Evolutionary conservation across 2,113 vertebrate species (phyloP), one percentile per base, ranked within the genome.

Genomic region (Triplophysa siluroides): DNA sequence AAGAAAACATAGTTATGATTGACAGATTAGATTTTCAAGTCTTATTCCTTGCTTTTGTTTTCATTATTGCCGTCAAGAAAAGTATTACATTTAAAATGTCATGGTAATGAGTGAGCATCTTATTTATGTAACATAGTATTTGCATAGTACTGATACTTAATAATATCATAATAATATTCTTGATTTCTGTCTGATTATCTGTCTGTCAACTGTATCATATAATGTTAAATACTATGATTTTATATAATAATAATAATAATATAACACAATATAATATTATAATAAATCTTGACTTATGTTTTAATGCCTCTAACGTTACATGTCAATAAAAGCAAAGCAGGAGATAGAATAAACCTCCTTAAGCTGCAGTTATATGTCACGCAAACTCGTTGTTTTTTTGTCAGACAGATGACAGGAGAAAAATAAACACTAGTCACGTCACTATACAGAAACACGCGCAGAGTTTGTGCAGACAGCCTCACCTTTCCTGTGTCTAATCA

Each of bases 401-500:
- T 77, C 26, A 6, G 7, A 12, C 43, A 54, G 62, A 54, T 1
- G 38, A 65, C 19, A 21, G 0, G 2, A 50, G 26, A 52, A 6
- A 66, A 16, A 18, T 12, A 62, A 45, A 14, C 19, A 74, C 11
- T 45, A 18, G 12, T 6, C 8, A 4, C 13, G 13, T 60, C 33
- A 74, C n/a, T 43, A 24, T 2, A 62, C 4, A 19, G 56, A 60
- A 21, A 41, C 56, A 8, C 21, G 13, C 62, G 69, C 23, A 9
- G 3, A 65, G 43, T 2, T 54, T 3, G 29, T 65, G 24, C 19
- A 38, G 45, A 54, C 24, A 65, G 26, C 43, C 75, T 65, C 62
- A 77, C 75, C 75, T 77, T 77, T 18, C 24, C 45, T 54, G 75
- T 13, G 61, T 38, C 62, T 66, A 23, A 52, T 65, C 18, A 66